Conservation (phyloP, 2,797 vertebrate species). For the Enteromius afrohamiltoni region DNA sequence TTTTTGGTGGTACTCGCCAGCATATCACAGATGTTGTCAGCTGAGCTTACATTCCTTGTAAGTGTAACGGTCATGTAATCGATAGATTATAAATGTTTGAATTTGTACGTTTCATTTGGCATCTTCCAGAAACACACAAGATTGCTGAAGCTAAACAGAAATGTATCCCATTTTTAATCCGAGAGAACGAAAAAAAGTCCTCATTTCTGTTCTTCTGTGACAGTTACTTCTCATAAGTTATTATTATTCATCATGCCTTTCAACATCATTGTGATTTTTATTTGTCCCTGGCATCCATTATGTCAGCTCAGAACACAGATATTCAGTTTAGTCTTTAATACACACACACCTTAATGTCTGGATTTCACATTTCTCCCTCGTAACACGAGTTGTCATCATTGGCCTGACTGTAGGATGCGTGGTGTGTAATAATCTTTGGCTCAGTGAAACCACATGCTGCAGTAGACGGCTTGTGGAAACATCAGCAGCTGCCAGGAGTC, state of each 20-base stretch:
- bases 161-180: neutral
- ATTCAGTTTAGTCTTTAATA: neutral
- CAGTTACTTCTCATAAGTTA: neutral
- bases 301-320: neutral
- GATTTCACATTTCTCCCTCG: constrained; percentile 24
- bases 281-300: neutral
- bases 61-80: neutral
- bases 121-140: neutral
- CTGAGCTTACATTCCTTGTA: neutral
- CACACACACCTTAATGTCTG: neutral
- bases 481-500: constrained; percentile 29
- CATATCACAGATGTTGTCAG: neutral
- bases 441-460: constrained; percentile 16
- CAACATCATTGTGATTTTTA: neutral
- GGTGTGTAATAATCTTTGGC: neutral
- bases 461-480: constrained; percentile 20
- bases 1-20: neutral
- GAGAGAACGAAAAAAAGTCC: neutral
- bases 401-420: neutral
- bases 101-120: neutral
- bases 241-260: neutral
- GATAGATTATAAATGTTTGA: neutral
- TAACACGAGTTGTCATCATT: neutral
- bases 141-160: neutral
- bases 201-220: neutral